Evolutionary conservation across 2,888 invertebrate genomes (phyloP), one percentile per base, ranked within the genome.

Genomic region (Ophion ellenae): DNA sequence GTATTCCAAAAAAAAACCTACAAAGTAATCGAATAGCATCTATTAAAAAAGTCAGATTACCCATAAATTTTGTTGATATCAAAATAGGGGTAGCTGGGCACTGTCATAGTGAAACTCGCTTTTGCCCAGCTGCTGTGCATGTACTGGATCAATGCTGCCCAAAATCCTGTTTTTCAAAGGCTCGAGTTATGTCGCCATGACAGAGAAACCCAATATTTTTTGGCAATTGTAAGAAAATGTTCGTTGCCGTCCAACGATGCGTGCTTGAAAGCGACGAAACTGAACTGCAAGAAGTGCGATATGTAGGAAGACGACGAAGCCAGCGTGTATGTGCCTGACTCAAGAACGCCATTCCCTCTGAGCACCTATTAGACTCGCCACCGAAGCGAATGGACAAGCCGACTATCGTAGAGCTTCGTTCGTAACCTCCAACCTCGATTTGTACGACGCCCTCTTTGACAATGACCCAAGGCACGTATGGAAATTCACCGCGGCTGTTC

Each of bases 391-490:
- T 63, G 20, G 61, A 47, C 61, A 61, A 74, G 32, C 73, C 67
- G 59, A 67, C 67, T 36, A 24, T 63, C 76, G 53, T 71, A 32
- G 57, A 64, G 70, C 76, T 71, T 71, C 69, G 76, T 61, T 73
- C 71, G 71, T 63, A 57, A 59, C 63, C 71, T 45, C 77, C 53
- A 67, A 81, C 70, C 57, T 75, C 75, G 53, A 36, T 7, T 63
- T 59, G 17, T 32, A 9, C 10, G 78, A 61, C 45, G 36, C 53
- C 40, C 40, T 24, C 61, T 69, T 63, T 81, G 85, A 83, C 85
- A 81, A 67, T 86, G 83, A 86, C 80, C 74, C 79, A 40, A 47
- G 61, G 61, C 74, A 20, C 17, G 24, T 61, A 73, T 53, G 14
- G 45, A 74, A 74, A 74, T 74, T 78, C 69, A 47, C 28, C 45